Conservation (phyloP, 2,113 vertebrate genomes). For the Petroica traversi region DNA sequence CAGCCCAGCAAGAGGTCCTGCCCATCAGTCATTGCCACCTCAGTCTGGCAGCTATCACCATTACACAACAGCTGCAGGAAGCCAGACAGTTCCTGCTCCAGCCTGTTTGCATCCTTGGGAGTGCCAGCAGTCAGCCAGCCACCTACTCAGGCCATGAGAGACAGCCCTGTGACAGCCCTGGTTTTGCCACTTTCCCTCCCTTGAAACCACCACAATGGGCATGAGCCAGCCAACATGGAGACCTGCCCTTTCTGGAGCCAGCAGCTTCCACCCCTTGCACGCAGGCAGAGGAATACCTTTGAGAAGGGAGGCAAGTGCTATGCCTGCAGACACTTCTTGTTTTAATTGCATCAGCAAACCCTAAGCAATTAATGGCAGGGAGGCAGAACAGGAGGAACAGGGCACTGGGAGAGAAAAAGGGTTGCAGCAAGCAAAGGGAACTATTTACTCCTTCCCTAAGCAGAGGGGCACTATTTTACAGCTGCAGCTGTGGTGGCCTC, state of each 20-base stretch:
- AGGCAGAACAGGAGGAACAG: background rate
- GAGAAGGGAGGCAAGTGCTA: background rate
- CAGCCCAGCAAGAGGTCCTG: background rate
- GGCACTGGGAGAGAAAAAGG: background rate
- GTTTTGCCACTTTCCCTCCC: background rate
- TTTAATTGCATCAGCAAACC: conserved; percentile 70
- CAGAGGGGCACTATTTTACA: conserved; percentile 25
- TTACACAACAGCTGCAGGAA: background rate
- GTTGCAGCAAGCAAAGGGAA: conserved; percentile 29
- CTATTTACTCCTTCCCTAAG: background rate
- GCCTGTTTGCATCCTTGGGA: background rate
- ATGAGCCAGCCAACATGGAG: background rate
- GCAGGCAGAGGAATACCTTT: conserved; percentile 2
- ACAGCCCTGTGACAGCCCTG: background rate
- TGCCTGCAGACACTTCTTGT: conserved; percentile 39
- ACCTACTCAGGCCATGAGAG: background rate
- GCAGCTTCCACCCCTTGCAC: background rate
- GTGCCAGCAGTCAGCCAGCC: accelerated
- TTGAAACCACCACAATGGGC: background rate
- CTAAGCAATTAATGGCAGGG: conserved; percentile 59
- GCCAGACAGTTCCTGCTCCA: background rate
- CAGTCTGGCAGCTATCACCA: background rate
- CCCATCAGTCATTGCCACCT: background rate
- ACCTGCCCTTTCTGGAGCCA: background rate
- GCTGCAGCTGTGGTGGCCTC: background rate